These are phyloP conservation scores for Cacoxenus indagator DNA, from an alignment of 2,888 invertebrate species.

Conservation along the genomic window DNA sequence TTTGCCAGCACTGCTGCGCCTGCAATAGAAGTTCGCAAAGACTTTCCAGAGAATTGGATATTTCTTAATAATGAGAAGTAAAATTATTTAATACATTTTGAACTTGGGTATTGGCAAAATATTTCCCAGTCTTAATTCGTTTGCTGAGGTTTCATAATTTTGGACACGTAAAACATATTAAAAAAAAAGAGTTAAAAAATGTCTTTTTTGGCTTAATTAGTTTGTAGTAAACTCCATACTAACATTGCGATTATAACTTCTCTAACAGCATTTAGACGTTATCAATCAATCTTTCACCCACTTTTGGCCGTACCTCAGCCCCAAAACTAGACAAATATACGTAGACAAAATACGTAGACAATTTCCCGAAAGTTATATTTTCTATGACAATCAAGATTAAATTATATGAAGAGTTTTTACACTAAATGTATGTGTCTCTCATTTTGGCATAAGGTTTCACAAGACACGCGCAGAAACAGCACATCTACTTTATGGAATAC, in stretches of 20 bases:
- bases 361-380: background rate
- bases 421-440: background rate
- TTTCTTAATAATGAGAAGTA: constrained; percentile 1
- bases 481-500: too few relatives aligned
- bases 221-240: background rate
- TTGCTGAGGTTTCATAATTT: background rate
- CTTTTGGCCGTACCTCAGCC: too few relatives aligned
- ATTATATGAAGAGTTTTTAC: background rate
- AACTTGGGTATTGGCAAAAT: background rate
- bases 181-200: background rate
- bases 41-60: constrained; percentile 23
- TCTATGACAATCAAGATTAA: background rate
- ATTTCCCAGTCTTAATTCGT: background rate
- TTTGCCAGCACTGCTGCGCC: background rate
- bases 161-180: background rate
- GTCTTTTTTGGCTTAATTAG: background rate
- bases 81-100: background rate
- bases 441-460: too few relatives aligned
- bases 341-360: background rate
- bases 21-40: constrained; percentile 27
- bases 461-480: too few relatives aligned
- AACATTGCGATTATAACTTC: background rate
- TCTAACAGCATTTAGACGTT: too few relatives aligned
- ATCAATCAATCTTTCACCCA: background rate
- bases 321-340: background rate